phyloP scores from a whole-genome alignment of 2,888 invertebrate species.

The Cistogaster globosa region DNA sequence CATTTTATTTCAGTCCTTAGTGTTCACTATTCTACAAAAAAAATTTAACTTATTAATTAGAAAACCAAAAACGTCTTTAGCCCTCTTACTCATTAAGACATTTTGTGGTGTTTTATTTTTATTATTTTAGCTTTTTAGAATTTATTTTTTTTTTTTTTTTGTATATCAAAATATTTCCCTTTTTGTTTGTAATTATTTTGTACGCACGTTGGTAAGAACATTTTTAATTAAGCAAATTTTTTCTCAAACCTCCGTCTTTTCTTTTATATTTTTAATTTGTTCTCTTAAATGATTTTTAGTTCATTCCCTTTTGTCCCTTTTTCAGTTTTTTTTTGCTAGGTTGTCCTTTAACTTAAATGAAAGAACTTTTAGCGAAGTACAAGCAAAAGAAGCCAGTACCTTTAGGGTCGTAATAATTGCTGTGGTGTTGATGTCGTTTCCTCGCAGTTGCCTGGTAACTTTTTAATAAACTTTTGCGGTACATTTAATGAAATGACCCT shows the following conservation, averaged over 20 bases:
- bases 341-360: slow-evolving; percentile 16
- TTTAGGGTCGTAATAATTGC: slow-evolving; percentile 36
- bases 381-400: slow-evolving; percentile 14
- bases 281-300: slow-evolving; percentile 20
- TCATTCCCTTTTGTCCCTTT: not conserved
- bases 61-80: slow-evolving; percentile 9
- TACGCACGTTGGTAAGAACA: not conserved
- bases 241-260: not conserved
- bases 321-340: not conserved
- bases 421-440: slow-evolving; percentile 27
- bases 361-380: slow-evolving; percentile 4
- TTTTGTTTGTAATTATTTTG: slow-evolving; percentile 27
- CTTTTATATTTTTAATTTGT: slow-evolving; percentile 10
- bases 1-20: too few species aligned
- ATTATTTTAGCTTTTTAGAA: slow-evolving; percentile 3
- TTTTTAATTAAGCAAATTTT: slow-evolving; percentile 49
- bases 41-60: not conserved
- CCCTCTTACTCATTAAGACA: not conserved
- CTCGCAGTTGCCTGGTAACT: not conserved
- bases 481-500: slow-evolving; percentile 36
- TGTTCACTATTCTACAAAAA: too few species aligned
- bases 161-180: not conserved
- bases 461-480: slow-evolving; percentile 32
- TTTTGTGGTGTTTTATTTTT: slow-evolving; percentile 30
- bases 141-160: not conserved